phyloP scores from a whole-genome alignment of 2,113 vertebrate species.

The Otus sunia region DNA sequence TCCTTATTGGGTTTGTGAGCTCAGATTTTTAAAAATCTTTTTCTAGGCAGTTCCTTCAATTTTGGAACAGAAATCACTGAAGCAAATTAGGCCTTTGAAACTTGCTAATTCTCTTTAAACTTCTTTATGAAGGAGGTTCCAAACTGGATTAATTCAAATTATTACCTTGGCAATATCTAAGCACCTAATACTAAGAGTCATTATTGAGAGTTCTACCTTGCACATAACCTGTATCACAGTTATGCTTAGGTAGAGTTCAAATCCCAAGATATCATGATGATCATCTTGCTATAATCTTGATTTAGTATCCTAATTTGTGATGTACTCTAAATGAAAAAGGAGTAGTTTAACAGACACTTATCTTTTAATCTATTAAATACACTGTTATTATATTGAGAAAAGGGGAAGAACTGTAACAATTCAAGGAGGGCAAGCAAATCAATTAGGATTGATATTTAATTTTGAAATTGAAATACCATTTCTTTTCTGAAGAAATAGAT shows the following conservation, averaged over 20 bases:
- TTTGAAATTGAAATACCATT: neutral
- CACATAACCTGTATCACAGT: neutral
- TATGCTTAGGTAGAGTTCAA: neutral
- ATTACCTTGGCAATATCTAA: neutral
- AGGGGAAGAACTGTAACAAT: neutral
- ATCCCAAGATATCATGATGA: neutral
- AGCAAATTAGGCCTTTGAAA: neutral
- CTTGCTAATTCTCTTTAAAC: neutral
- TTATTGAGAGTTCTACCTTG: neutral
- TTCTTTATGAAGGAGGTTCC: neutral
- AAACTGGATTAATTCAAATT: neutral
- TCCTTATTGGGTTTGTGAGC: neutral
- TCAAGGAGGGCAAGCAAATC: neutral
- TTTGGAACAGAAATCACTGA: neutral
- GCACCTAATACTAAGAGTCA: neutral
- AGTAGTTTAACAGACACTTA: neutral
- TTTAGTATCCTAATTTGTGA: neutral
- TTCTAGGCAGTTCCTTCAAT: neutral
- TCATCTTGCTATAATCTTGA: neutral
- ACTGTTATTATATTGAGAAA: neutral
- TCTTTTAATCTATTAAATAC: neutral
- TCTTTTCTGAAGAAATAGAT: neutral
- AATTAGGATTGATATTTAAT: neutral
- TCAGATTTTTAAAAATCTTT: neutral
- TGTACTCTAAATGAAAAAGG: neutral